Conservation (phyloP, 2,888 invertebrate genomes). For the Limnephilus marmoratus region DNA sequence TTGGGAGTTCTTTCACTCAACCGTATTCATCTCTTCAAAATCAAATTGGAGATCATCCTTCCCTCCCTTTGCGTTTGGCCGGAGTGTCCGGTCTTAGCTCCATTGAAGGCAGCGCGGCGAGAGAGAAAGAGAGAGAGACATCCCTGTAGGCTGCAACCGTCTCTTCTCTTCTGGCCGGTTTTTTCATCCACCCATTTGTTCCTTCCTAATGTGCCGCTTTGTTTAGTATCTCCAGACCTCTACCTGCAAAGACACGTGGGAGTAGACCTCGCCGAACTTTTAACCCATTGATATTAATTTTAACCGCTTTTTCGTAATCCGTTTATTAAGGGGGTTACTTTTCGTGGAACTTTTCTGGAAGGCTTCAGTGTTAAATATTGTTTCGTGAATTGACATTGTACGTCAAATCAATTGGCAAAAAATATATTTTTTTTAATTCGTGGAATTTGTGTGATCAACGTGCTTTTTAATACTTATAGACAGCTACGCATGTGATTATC, state of each 20-base stretch:
- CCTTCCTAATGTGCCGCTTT: conserved; percentile 79
- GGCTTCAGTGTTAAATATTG: neutral
- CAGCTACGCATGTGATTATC: neutral
- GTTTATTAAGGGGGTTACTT: neutral
- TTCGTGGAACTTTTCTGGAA: neutral
- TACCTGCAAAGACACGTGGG: conserved; percentile 76
- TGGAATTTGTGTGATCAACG: neutral
- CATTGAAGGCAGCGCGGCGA: conserved; percentile 4
- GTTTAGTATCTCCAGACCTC: conserved; percentile 78
- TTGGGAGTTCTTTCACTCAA: neutral
- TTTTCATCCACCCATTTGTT: conserved; percentile 78
- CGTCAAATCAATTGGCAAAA: neutral
- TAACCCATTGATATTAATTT: neutral
- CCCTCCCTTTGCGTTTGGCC: neutral
- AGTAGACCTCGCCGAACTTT: conserved; percentile 6
- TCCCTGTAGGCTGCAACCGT: conserved; percentile 26
- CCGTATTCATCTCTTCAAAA: neutral
- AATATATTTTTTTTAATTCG: neutral
- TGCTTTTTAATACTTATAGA: neutral
- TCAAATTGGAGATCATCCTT: conserved; percentile 7
- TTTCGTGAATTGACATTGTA: neutral
- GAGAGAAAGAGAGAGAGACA: neutral
- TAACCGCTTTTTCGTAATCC: neutral
- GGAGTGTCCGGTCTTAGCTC: neutral
- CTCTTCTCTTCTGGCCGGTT: conserved; percentile 62